These are phyloP conservation scores for Cerastis rubricosa DNA, from an alignment of 2,888 invertebrate species.

Conservation along the genomic window DNA sequence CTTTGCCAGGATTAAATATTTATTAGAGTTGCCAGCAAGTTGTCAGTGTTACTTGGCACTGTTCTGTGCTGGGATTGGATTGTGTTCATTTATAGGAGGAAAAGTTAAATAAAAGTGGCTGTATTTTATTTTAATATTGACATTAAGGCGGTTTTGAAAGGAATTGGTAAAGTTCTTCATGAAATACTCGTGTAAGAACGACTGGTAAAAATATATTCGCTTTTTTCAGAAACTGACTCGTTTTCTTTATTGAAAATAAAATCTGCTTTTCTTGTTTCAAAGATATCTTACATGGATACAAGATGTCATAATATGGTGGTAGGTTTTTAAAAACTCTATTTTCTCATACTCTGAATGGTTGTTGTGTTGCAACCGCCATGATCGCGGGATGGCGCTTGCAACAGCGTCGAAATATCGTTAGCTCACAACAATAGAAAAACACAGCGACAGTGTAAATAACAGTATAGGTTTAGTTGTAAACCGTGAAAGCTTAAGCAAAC, in stretches of 20 bases:
- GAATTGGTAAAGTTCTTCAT: conserved; percentile 1
- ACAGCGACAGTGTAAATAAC: too few relatives aligned
- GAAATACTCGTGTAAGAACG: background rate
- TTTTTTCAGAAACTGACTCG: background rate
- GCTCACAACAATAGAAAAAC: too few relatives aligned
- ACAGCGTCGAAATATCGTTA: too few relatives aligned
- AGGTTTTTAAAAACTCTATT: background rate
- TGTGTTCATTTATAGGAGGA: conserved; percentile 54
- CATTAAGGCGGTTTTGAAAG: conserved; percentile 7
- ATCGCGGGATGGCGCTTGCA: too few relatives aligned
- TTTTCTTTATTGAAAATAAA: background rate
- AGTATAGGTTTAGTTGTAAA: too few relatives aligned
- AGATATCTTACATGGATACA: background rate
- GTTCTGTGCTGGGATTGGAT: conserved; percentile 52
- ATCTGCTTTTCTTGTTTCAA: background rate
- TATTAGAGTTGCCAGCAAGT: conserved; percentile 79
- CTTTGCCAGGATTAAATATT: conserved; percentile 86
- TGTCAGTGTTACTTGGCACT: conserved; percentile 60
- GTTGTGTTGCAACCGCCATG: too few relatives aligned
- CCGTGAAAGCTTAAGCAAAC: too few relatives aligned
- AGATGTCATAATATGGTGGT: background rate
- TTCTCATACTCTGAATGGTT: too few relatives aligned
- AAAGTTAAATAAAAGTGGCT: conserved; percentile 64
- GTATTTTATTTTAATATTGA: conserved; percentile 57
- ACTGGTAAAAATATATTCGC: background rate